These are phyloP conservation scores for Pristionchus entomophagus DNA, from an alignment of 2,888 invertebrate genomes.

Conservation along the genomic window DNA sequence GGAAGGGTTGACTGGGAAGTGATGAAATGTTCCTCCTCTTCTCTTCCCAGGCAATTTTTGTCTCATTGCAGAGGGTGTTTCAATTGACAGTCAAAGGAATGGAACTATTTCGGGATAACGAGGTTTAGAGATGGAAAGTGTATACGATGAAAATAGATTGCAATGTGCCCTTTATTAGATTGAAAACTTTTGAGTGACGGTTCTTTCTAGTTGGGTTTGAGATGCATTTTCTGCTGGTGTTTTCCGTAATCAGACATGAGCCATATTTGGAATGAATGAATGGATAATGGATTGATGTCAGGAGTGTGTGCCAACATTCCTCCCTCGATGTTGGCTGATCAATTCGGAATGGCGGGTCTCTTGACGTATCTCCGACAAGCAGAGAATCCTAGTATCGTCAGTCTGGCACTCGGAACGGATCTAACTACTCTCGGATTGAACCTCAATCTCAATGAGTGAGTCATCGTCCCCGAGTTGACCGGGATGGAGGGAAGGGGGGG, in stretches of 20 bases:
- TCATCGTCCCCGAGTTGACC: neutral
- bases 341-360: conserved; percentile 98
- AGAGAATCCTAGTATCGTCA: conserved; percentile 95
- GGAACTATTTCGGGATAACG: neutral
- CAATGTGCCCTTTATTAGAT: neutral
- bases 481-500: too few species aligned
- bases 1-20: too few species aligned
- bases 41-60: too few species aligned
- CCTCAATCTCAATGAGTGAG: conserved; percentile 91
- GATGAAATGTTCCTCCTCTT: too few species aligned
- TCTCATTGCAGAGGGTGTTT: neutral
- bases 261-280: too few species aligned
- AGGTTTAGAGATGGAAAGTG: neutral
- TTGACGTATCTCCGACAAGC: conserved; percentile 97
- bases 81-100: neutral
- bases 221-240: too few species aligned
- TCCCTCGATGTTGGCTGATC: conserved; percentile 97
- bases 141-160: neutral
- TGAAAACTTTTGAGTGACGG: neutral
- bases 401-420: conserved; percentile 96
- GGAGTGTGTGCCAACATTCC: conserved; percentile 99
- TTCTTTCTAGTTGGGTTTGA: neutral
- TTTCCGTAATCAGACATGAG: too few species aligned
- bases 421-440: conserved; percentile 97
- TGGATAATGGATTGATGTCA: too few species aligned